phyloP scores from a whole-genome alignment of 1,140 invertebrate genomes.

The Heliconius hewitsoni region DNA sequence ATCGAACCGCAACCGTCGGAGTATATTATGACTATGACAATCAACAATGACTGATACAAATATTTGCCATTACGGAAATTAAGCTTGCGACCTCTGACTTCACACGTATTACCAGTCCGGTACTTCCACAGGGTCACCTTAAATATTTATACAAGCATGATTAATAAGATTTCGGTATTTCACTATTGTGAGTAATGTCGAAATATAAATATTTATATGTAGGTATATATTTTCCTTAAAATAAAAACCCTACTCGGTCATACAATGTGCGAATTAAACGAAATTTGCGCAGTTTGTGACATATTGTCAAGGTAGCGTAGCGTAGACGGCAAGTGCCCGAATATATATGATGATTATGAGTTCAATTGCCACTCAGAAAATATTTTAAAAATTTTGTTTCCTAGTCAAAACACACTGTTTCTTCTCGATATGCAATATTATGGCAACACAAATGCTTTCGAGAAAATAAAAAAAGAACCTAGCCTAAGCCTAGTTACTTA shows the following conservation, averaged over 20 bases:
- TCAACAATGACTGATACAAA: neutral
- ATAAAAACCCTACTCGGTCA: slow-evolving; percentile 5
- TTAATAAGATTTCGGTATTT: neutral
- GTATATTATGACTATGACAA: too few species aligned
- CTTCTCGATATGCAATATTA: too few species aligned
- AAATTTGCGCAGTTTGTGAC: neutral
- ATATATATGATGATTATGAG: too few species aligned
- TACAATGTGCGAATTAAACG: neutral
- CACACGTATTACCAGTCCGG: neutral
- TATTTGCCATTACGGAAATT: neutral
- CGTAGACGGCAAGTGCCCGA: too few species aligned
- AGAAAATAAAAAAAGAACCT: too few species aligned
- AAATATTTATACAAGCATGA: neutral
- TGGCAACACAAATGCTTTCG: too few species aligned
- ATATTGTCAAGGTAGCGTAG: neutral
- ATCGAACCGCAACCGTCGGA: neutral
- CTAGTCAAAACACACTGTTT: too few species aligned
- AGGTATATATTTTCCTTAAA: neutral
- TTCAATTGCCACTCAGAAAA: too few species aligned
- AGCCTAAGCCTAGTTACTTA: too few species aligned
- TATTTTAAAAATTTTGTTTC: too few species aligned
- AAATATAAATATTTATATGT: neutral
- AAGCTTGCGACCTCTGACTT: neutral
- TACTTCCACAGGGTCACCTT: neutral
- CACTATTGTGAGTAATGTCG: neutral